These are phyloP conservation scores for Hetaerina americana DNA, from an alignment of 1,140 invertebrate species.

Conservation along the genomic window DNA sequence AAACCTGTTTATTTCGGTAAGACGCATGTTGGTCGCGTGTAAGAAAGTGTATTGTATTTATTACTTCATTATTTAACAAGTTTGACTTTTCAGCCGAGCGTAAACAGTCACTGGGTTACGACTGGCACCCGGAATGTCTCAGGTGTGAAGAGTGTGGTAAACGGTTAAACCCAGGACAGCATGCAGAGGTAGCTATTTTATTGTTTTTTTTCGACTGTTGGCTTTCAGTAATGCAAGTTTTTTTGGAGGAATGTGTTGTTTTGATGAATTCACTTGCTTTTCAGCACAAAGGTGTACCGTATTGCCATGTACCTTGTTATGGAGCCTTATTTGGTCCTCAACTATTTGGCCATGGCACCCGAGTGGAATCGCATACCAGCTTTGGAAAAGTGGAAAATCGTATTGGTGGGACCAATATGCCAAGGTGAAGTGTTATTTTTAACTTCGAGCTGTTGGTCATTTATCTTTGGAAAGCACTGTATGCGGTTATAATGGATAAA, in stretches of 20 bases:
- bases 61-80: neutral
- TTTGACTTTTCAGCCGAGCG: conserved; percentile 54
- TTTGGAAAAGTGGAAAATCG: conserved; percentile 55
- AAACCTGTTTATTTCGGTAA: conserved; percentile 78
- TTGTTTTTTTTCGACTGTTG: too few relatives aligned
- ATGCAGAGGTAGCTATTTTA: conserved; percentile 55
- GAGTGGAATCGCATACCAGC: conserved; percentile 73
- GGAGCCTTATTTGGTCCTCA: conserved; percentile 76
- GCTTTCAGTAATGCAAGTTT: too few relatives aligned
- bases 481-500: too few relatives aligned
- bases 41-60: neutral
- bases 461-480: too few relatives aligned
- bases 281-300: conserved; percentile 80
- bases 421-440: conserved; percentile 16
- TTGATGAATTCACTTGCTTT: neutral
- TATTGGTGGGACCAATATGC: conserved; percentile 28
- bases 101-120: conserved; percentile 80
- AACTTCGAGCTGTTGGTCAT: too few relatives aligned
- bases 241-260: neutral
- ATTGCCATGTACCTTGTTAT: conserved; percentile 84
- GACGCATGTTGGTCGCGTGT: conserved; percentile 13
- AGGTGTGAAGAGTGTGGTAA: conserved; percentile 83
- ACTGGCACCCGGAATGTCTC: conserved; percentile 86
- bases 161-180: conserved; percentile 73
- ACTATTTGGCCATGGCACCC: conserved; percentile 73